Evolutionary conservation across 2,888 invertebrate species (phyloP).

Genomic region (Acanthosepion lycidas): DNA sequence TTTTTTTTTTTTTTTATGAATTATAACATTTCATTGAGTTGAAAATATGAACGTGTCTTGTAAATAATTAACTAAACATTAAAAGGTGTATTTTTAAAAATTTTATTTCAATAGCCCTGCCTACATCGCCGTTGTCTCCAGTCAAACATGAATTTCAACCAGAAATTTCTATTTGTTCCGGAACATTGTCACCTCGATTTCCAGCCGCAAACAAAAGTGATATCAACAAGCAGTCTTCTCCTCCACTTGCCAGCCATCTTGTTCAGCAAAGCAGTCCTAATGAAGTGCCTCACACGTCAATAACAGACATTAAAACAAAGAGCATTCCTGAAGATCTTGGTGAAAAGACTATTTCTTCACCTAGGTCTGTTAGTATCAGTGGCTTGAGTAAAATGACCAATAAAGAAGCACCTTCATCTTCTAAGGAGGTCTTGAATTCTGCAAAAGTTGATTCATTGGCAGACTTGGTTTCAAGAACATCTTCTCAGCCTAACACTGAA

Average conservation of each 20-base stretch:
- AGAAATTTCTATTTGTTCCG: constrained; percentile 36
- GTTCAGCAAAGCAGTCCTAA: neutral
- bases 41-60: no score
- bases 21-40: no score
- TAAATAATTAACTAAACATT: no score
- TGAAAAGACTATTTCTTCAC: neutral
- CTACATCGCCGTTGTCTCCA: neutral
- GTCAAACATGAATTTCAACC: neutral
- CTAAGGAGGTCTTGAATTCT: neutral
- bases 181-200: neutral
- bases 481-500: neutral
- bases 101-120: neutral
- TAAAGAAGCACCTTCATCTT: neutral
- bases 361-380: neutral
- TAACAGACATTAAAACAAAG: neutral
- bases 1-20: no score
- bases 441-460: neutral
- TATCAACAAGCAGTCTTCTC: neutral
- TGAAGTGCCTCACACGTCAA: neutral
- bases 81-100: neutral
- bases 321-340: neutral
- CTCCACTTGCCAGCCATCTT: neutral
- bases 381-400: no score
- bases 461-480: neutral
- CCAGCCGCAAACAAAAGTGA: neutral